phyloP scores from a whole-genome alignment of 1,140 invertebrate species.

The Ceratosolen fusciceps region DNA sequence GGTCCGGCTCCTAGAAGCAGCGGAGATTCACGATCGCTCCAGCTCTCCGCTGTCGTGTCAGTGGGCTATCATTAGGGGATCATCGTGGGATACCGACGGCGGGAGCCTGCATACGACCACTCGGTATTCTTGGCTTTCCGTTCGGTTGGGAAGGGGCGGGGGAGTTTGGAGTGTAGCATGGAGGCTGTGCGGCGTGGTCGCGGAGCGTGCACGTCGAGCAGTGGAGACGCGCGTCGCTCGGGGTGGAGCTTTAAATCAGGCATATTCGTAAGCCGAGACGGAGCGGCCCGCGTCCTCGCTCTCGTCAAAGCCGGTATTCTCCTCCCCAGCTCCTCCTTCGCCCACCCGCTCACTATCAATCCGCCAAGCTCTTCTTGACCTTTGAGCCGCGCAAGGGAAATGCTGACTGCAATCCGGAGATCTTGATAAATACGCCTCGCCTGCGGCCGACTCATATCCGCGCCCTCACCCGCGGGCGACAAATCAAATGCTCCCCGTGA shows the following conservation, averaged over 20 bases:
- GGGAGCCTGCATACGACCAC: conserved; percentile 14
- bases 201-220: not conserved
- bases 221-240: not conserved
- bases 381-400: not conserved
- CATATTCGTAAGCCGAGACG: not conserved
- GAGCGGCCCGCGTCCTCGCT: not conserved
- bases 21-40: conserved; percentile 42
- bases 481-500: too few relatives aligned
- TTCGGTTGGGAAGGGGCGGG: not conserved
- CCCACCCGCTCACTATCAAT: too few relatives aligned
- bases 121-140: conserved; percentile 21
- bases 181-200: not conserved
- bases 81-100: conserved; percentile 52
- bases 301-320: not conserved
- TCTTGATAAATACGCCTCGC: not conserved
- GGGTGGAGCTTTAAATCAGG: not conserved
- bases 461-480: too few relatives aligned
- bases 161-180: not conserved
- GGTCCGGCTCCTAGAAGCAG: not conserved
- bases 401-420: not conserved
- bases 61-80: conserved; percentile 59
- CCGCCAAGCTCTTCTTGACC: too few relatives aligned
- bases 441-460: not conserved
- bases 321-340: too few relatives aligned
- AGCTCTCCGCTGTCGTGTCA: conserved; percentile 49